Evolutionary conservation across 2,888 invertebrate species (phyloP), one percentile per base, ranked within the genome.

Genomic region (Tromatobia lineatoria): DNA sequence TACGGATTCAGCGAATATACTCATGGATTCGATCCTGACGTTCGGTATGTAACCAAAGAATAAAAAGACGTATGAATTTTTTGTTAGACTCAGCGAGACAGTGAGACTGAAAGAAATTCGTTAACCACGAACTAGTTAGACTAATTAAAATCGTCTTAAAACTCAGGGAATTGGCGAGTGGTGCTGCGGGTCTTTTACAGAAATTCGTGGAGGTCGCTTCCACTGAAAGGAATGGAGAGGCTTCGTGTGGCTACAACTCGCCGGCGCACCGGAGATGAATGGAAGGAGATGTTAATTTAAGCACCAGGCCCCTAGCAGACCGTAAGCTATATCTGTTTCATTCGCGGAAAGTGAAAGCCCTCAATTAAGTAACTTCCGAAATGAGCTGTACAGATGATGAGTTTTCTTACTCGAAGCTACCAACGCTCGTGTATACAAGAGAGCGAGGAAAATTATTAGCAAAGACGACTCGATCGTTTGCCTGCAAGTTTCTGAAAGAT

Each of bases 221-320:
- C 64, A 38, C 64, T 83, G 82, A 82, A 82, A 82, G 66, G 78
- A 54, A 18, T 61, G 1, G 64, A n/a, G 34, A 7, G 15, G 20
- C 42, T 78, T 69, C 73, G 52, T 45, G 61, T 54, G 71, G 66
- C 69, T 50, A 13, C 45, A 47, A 45, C 70, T 52, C 25, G 52
- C n/a, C 50, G 34, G 45, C 20, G 25, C 15, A 23, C 59, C 38
- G 76, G 10, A 42, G 77, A 73, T 78, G 74, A 82, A 82, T 82
- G 73, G 69, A 74, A 74, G 59, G 74, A 74, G 78, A 82, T 82
- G 82, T 82, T 82, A 82, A 82, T 82, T 82, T 74, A 82, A 82
- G 82, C 82, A 52, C 82, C 78, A 42, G 52, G 18, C 11, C 42
- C 45, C 66, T 45, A 38, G 34, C 23, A 57, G 34, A 20, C 59